Base-by-base conservation (phyloP, 2,113 vertebrate genomes). In the Onychorhynchus coronatus region DNA sequence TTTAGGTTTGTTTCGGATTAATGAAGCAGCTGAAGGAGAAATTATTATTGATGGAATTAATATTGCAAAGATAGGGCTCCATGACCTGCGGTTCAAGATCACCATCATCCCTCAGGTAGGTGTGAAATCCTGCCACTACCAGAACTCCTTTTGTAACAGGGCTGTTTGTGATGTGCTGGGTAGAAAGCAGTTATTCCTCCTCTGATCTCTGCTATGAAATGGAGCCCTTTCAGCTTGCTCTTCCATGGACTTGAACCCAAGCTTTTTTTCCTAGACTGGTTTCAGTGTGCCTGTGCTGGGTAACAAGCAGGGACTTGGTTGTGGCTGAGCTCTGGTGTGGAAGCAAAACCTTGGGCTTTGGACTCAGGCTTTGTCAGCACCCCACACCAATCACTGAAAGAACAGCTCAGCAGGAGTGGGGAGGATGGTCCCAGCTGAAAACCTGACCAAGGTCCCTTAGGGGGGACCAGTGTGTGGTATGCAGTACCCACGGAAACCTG, bases 61-160 rank as follows among this genome's bases (percentile, higher is more conserved):
- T 97, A 99, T 99, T 11, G 97, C 99, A 42, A 93, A 98, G 65
- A 98, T 99, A 2, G 99, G 99, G 19, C 98, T 99, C 10, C 99
- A 99, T 11, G 98, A 99, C 27, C 98, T 99, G 5, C 97, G 99
- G 47, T 99, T 99, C 93, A 98, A 98, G 95, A 99, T 99, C 95
- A 99, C 99, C 89, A 99, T 99, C 92, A 99, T 99, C 72, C 99
- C 99, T 19, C 99, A 99, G 99, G 99, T 99, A 33, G 14, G 61
- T 50, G 10, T 2, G 7, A 44, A 85, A 49, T 62, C 52, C 44
- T 61, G n/a, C 37, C 11, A 2, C 50, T 46, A 6, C 24, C 58
- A 70, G 18, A 83, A 18, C 31, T 61, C 3, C 6, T 22, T 67
- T 41, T 77, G 35, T 49, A 41, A 12, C 50, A 30, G 3, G n/a